Percentiles rank a stretch among this genome's conserved stretches.
phyloP scores from a whole-genome alignment of 2,113 vertebrate species.

The Ahaetulla prasina region DNA sequence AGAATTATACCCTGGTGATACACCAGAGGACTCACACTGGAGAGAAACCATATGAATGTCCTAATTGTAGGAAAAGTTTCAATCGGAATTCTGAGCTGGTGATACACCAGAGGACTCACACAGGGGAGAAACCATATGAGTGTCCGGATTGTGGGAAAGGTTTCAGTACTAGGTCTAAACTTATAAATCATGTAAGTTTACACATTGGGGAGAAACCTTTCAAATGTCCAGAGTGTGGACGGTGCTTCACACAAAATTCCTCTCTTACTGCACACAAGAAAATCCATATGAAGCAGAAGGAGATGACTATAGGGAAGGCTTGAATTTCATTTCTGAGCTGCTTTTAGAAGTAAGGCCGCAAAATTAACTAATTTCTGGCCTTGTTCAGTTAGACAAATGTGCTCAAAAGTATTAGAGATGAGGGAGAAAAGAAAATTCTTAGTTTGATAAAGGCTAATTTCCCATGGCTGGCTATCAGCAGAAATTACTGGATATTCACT shows the following conservation, averaged over 20 bases:
- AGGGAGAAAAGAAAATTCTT: background rate
- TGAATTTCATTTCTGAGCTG: background rate
- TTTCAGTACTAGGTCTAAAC: background rate
- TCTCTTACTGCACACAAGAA: background rate
- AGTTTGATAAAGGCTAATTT: background rate
- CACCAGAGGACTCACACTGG: background rate
- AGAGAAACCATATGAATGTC: background rate
- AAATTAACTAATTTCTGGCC: background rate
- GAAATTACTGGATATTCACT: background rate
- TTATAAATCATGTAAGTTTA: background rate
- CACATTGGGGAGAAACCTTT: background rate
- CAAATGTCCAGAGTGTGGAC: background rate
- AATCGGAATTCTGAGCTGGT: background rate
- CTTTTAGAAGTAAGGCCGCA: background rate
- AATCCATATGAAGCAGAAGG: background rate
- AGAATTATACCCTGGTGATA: background rate
- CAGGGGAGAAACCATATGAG: background rate
- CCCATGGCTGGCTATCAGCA: background rate
- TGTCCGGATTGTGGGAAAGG: background rate
- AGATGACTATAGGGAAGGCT: background rate
- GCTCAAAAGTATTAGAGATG: background rate
- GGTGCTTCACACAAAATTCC: background rate
- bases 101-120: background rate
- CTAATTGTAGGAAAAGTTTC: background rate
- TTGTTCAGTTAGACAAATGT: background rate